These are phyloP conservation scores for Shargacucullia verbasci DNA, from an alignment of 2,888 invertebrate genomes.

Conservation along the genomic window DNA sequence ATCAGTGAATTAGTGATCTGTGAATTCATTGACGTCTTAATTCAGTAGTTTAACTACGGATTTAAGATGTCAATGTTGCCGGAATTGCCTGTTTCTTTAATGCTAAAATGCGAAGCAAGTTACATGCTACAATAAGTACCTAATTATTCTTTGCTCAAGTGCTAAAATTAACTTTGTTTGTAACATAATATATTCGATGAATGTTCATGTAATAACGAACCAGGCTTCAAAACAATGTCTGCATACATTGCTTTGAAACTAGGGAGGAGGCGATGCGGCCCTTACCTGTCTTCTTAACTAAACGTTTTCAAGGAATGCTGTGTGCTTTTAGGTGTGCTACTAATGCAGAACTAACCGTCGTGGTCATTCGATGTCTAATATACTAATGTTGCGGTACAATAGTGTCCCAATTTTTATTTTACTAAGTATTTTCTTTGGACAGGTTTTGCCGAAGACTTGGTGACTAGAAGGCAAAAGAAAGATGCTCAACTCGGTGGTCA, in stretches of 20 bases:
- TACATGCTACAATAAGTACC: constrained; percentile 9
- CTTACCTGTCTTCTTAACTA: constrained; percentile 70
- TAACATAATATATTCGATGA: constrained; percentile 7
- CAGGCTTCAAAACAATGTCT: constrained; percentile 40
- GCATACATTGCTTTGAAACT: constrained; percentile 28
- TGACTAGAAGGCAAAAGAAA: constrained; percentile 87
- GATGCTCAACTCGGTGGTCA: constrained; percentile 87
- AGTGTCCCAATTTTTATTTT: constrained; percentile 27
- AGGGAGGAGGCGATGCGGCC: constrained; percentile 68
- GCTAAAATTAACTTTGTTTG: constrained; percentile 23
- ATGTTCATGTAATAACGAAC: constrained; percentile 25
- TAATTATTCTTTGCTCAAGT: constrained; percentile 33
- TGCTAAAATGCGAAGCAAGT: constrained; percentile 26
- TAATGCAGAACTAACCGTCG: constrained; percentile 77
- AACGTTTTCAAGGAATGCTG: constrained; percentile 78
- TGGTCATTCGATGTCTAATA: constrained; percentile 73
- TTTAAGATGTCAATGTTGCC: constrained; percentile 29
- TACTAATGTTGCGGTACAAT: constrained; percentile 61
- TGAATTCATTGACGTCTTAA: constrained; percentile 33
- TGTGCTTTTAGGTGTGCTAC: constrained; percentile 86
- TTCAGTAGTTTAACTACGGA: constrained; percentile 16
- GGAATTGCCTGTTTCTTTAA: constrained; percentile 45
- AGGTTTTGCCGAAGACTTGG: constrained; percentile 88
- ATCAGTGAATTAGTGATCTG: constrained; percentile 28
- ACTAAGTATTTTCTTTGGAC: constrained; percentile 55